phyloP scores from a whole-genome alignment of 2,888 invertebrate genomes.

The Ernsta delagoae region DNA sequence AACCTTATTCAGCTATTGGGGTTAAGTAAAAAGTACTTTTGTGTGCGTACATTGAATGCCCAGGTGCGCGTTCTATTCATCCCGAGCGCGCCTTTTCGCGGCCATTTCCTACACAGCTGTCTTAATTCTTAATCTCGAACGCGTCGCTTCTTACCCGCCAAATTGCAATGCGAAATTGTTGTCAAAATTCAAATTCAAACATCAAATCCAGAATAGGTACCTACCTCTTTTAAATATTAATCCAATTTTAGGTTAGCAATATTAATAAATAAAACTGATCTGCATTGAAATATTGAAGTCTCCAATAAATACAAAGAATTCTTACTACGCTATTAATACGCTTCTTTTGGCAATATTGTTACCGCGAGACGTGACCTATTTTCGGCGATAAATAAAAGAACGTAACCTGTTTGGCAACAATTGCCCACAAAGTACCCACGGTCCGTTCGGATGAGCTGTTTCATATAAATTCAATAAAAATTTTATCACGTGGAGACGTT shows the following conservation, averaged over 20 bases:
- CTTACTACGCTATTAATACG: neutral
- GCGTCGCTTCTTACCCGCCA: conserved; percentile 23
- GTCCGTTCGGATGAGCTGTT: conserved; percentile 18
- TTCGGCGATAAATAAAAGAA: conserved; percentile 5
- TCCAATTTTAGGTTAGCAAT: neutral
- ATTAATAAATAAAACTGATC: neutral
- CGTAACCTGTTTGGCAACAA: conserved; percentile 33
- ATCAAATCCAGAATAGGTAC: no score
- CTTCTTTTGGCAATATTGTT: conserved; percentile 15
- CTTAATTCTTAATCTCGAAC: conserved; percentile 28
- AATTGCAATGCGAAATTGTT: conserved; percentile 14
- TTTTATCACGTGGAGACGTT: conserved; percentile 11
- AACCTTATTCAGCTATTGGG: conserved; percentile 48
- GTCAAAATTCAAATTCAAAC: conserved; percentile 19
- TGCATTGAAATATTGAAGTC: neutral
- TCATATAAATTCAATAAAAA: conserved; percentile 17
- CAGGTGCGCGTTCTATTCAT: conserved; percentile 55
- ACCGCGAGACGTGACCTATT: conserved; percentile 31
- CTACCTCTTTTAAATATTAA: neutral
- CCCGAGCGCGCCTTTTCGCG: conserved; percentile 47
- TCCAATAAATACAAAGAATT: neutral
- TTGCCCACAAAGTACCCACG: conserved; percentile 19
- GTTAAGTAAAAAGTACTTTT: conserved; percentile 50
- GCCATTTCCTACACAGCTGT: conserved; percentile 55
- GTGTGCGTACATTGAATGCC: conserved; percentile 49